Evolutionary conservation across 2,888 invertebrate species (phyloP).

Genomic region (Lycaena phlaeas): DNA sequence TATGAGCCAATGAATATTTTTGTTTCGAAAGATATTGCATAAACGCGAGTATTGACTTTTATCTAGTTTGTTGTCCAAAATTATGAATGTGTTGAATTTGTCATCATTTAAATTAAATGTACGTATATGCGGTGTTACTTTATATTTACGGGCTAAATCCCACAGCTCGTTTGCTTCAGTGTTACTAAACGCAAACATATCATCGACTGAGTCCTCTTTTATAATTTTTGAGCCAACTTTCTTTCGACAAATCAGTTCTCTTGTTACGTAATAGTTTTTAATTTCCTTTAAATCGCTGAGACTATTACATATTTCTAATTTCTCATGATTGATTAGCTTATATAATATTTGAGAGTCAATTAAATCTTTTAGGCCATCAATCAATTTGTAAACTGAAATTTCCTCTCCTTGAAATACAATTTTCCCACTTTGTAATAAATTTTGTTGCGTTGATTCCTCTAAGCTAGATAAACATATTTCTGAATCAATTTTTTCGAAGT

Average conservation of each 20-base stretch:
- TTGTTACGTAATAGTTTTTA: not conserved
- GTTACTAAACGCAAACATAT: not conserved
- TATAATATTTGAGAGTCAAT: not conserved
- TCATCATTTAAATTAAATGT: too few relatives aligned
- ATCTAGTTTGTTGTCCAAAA: too few relatives aligned
- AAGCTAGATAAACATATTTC: not conserved
- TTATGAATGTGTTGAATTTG: too few relatives aligned
- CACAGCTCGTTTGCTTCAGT: not conserved
- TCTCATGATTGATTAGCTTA: not conserved
- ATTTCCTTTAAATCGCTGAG: not conserved
- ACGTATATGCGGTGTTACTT: too few relatives aligned
- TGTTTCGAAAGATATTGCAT: not conserved
- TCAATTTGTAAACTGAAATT: not conserved
- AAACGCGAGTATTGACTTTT: not conserved
- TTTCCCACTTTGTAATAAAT: not conserved
- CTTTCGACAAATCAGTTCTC: not conserved
- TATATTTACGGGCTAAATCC: not conserved
- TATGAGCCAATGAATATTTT: not conserved
- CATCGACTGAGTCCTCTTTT: not conserved
- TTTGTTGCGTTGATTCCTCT: not conserved
- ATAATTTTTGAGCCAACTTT: not conserved
- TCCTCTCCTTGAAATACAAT: not conserved
- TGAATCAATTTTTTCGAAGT: not conserved
- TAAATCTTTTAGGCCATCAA: not conserved
- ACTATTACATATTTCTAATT: slow-evolving; percentile 1